Evolutionary conservation across 2,888 invertebrate genomes (phyloP).

Genomic region (Galeopsomyia nigrocyanea): DNA sequence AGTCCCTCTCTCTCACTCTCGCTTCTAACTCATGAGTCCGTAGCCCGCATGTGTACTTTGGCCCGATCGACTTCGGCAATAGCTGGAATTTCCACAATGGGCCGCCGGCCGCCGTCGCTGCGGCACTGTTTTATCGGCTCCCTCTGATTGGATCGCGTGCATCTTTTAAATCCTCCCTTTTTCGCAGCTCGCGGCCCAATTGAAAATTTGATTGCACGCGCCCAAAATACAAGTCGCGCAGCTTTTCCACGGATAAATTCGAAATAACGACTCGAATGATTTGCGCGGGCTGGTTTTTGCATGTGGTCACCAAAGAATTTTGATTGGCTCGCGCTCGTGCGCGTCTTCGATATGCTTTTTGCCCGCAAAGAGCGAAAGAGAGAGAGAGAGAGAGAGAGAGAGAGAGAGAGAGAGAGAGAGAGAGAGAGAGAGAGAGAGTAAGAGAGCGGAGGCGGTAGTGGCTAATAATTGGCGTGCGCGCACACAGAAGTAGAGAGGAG

Average conservation of each 20-base stretch:
- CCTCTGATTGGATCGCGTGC: too few species aligned
- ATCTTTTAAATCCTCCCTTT: conserved; percentile 10
- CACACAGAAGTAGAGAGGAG: background rate
- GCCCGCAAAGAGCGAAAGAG: too few species aligned
- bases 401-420: background rate
- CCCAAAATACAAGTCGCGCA: too few species aligned
- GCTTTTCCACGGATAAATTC: too few species aligned
- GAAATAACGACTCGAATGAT: too few species aligned
- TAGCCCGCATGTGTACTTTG: background rate
- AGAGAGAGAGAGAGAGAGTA: conserved; percentile 16
- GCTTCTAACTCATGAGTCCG: too few species aligned
- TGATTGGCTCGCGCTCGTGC: conserved; percentile 51
- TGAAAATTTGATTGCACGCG: too few species aligned
- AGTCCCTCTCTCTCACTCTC: background rate
- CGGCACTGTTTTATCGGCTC: conserved; percentile 20
- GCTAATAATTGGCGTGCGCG: background rate
- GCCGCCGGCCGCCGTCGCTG: too few species aligned
- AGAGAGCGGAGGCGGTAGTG: conserved; percentile 14
- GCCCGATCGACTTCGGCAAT: conserved; percentile 32
- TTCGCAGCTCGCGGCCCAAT: background rate
- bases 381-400: too few species aligned
- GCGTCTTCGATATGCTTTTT: background rate
- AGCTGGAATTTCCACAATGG: conserved; percentile 21
- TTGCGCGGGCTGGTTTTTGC: background rate
- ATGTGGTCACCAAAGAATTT: conserved; percentile 52